Percentiles rank a stretch among this genome's conserved stretches.
Evolutionary conservation across 2,888 invertebrate species (phyloP).

Genomic region (Drosophila suboccidentalis): DNA sequence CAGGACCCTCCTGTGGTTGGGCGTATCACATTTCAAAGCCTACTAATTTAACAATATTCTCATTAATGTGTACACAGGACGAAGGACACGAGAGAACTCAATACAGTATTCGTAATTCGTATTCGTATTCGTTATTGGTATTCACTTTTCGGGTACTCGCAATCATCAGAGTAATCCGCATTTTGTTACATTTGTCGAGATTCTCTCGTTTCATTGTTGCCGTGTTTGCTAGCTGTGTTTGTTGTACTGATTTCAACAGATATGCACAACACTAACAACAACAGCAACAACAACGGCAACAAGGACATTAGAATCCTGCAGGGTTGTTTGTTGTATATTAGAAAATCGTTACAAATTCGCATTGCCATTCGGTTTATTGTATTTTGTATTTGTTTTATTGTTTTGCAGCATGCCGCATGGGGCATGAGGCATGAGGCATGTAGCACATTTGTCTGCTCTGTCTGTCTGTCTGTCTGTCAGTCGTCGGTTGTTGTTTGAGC

Average conservation of each 20-base stretch:
- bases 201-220: constrained; percentile 48
- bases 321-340: constrained; percentile 82
- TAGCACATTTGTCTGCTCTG: constrained; percentile 68
- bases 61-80: constrained; percentile 82
- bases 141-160: constrained; percentile 22
- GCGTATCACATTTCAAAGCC: constrained; percentile 85
- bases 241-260: constrained; percentile 81
- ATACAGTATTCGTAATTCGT: constrained; percentile 10
- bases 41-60: constrained; percentile 85
- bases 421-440: constrained; percentile 30
- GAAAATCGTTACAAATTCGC: constrained; percentile 84
- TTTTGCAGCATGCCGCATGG: constrained; percentile 33
- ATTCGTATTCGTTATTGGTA: constrained; percentile 9
- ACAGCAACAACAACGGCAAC: constrained; percentile 44
- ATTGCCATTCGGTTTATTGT: constrained; percentile 14
- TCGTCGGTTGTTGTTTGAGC: constrained; percentile 72
- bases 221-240: constrained; percentile 41
- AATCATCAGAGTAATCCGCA: constrained; percentile 71
- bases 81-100: constrained; percentile 29
- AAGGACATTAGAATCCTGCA: constrained; percentile 20
- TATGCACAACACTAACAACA: constrained; percentile 52
- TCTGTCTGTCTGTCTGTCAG: constrained; percentile 35
- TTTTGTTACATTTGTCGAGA: constrained; percentile 78
- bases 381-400: constrained; percentile 62
- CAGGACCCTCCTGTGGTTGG: constrained; percentile 73